phyloP scores from a whole-genome alignment of 2,888 invertebrate genomes.

The Nebria brevicollis region DNA sequence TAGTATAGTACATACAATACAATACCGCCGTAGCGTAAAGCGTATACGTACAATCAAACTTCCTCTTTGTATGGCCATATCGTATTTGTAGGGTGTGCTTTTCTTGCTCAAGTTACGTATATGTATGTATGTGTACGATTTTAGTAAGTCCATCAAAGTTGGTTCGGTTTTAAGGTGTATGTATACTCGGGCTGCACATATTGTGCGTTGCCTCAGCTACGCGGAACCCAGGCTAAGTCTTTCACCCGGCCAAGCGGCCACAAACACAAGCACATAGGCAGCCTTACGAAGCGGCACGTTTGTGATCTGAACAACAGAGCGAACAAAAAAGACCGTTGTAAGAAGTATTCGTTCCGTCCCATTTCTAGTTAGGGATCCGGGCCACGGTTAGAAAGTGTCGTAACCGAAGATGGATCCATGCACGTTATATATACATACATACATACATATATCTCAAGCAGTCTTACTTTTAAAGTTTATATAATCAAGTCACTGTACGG shows the following conservation, averaged over 20 bases:
- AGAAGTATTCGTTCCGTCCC: conserved; percentile 32
- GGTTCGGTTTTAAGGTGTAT: not conserved
- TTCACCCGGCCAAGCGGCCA: conserved; percentile 6
- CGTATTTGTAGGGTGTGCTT: not conserved
- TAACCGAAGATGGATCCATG: conserved; percentile 22
- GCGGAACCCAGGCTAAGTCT: conserved; percentile 2
- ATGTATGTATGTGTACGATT: not conserved
- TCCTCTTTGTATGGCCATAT: not conserved
- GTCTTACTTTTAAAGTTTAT: not conserved
- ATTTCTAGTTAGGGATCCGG: conserved; percentile 36
- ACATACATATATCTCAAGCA: not conserved
- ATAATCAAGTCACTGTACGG: no score
- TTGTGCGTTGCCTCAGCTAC: conserved; percentile 8
- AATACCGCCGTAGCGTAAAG: no score
- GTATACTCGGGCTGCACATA: not conserved
- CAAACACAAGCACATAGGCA: conserved; percentile 4
- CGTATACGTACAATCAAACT: not conserved
- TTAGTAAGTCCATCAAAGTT: not conserved
- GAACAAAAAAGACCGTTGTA: conserved; percentile 26
- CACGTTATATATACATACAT: conserved; percentile 11
- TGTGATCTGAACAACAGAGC: conserved; percentile 17
- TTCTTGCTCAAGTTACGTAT: not conserved
- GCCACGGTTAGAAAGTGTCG: conserved; percentile 45
- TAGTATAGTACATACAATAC: no score
- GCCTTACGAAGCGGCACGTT: conserved; percentile 11